Base-by-base conservation (phyloP, 2,113 vertebrate genomes). In the Dascyllus trimaculatus region DNA sequence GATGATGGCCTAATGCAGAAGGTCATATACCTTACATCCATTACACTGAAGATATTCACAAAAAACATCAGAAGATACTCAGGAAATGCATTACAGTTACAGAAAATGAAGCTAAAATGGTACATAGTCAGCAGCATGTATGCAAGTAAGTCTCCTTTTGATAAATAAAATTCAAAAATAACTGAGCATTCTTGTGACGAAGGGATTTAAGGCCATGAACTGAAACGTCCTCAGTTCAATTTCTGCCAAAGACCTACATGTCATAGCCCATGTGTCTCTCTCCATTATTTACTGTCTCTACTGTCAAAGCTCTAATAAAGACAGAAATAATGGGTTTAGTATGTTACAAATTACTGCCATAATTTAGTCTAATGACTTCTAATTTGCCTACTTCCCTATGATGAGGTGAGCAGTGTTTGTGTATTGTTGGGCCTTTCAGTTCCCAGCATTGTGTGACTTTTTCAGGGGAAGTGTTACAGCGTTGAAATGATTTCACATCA, bases 381-480 rank as follows among this genome's bases (percentile, higher is more conserved):
- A 35, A 35, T 35, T 35, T 35, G 9, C 32, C 7, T 6, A 35
- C 32, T 35, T 35, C 32, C 32, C 32, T 35, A 8, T 35, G 32
- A 35, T 35, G 32, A 35, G 5, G 32, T 35, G 7, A 35, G 6
- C 29, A 52, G 18, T 5, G 22, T 3, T 58, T 35, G 51, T 43
- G 18, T 63, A 22, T 25, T 26, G 58, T 35, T 59, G 10, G 26
- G 49, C 17, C n/a, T 63, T 46, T 58, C 24, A 51, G 15, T 78
- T 64, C 7, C 22, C 76, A 71, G 29, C 26, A 29, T 21, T 35
- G 35, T 54, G 43, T 17, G 54, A 54, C 22, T 62, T 61, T 70
- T 45, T 66, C 15, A 52, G 15, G 21, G 63, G 29, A 69, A 75
- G 78, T 69, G 51, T 26, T 24, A 53, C 13, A 21, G 32, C 11